Conservation (phyloP, 2,888 invertebrate species). For the Hipparchia sbordonii region DNA sequence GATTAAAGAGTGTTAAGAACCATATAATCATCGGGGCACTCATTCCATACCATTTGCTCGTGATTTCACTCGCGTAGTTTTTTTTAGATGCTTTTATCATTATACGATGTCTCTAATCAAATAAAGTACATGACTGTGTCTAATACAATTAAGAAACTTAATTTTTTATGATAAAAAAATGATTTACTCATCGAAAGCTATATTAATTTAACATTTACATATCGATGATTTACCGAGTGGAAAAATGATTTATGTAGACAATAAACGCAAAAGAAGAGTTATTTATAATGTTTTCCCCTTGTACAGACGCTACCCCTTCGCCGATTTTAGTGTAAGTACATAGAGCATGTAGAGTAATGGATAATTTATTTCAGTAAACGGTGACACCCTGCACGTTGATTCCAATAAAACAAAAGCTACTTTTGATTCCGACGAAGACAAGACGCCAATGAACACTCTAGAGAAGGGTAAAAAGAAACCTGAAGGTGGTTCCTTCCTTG, state of each 20-base stretch:
- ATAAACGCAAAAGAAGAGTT: not conserved
- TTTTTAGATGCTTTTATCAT: conserved; percentile 15
- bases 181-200: not conserved
- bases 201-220: not conserved
- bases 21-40: conserved; percentile 16
- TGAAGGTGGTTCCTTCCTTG: conserved; percentile 67
- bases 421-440: conserved; percentile 81
- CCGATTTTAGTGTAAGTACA: conserved; percentile 37
- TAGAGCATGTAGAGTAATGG: conserved; percentile 37
- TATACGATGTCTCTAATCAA: conserved; percentile 4
- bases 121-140: conserved; percentile 4
- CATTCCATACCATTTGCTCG: conserved; percentile 21
- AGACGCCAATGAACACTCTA: conserved; percentile 80
- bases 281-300: conserved; percentile 31
- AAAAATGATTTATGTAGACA: not conserved
- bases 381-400: conserved; percentile 72
- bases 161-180: not conserved
- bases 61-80: conserved; percentile 13
- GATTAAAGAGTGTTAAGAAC: not conserved
- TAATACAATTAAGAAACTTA: not conserved
- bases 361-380: conserved; percentile 63
- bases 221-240: not conserved
- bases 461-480: conserved; percentile 78
- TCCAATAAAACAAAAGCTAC: conserved; percentile 81
- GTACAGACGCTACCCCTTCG: conserved; percentile 32